Conservation (phyloP, 2,888 invertebrate genomes). For the Blastobasis adustella region DNA sequence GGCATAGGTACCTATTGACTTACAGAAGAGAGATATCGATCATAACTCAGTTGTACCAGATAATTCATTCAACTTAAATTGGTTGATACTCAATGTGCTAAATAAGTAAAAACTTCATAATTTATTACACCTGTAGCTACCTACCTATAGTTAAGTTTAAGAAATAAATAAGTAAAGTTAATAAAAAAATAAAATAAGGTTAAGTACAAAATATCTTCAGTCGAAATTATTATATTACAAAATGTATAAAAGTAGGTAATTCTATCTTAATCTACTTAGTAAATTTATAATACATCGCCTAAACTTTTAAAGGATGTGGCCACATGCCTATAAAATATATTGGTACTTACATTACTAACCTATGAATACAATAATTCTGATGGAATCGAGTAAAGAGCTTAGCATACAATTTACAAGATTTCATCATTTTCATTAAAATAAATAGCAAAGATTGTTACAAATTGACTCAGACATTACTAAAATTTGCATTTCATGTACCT, state of each 20-base stretch:
- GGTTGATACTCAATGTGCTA: too few relatives aligned
- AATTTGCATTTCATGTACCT: slow-evolving; percentile 5
- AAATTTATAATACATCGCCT: slow-evolving; percentile 15
- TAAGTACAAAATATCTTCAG: slow-evolving; percentile 43
- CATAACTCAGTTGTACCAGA: too few relatives aligned
- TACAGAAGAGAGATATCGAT: too few relatives aligned
- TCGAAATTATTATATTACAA: slow-evolving; percentile 41
- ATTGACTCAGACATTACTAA: slow-evolving; percentile 14
- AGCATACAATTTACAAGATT: slow-evolving; percentile 63
- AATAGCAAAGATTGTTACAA: slow-evolving; percentile 20
- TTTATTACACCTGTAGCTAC: too few relatives aligned
- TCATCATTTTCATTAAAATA: slow-evolving; percentile 37
- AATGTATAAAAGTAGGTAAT: slow-evolving; percentile 23
- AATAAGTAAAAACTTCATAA: too few relatives aligned
- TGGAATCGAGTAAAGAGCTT: slow-evolving; percentile 66
- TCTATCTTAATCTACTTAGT: slow-evolving; percentile 9
- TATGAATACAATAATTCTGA: slow-evolving; percentile 20
- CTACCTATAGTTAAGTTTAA: not conserved
- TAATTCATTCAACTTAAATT: too few relatives aligned
- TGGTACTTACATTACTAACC: slow-evolving; percentile 10
- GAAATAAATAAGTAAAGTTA: slow-evolving; percentile 19
- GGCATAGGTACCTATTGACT: too few relatives aligned
- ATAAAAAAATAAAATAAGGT: slow-evolving; percentile 22
- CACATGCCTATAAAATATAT: slow-evolving; percentile 32
- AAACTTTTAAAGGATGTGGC: slow-evolving; percentile 33